These are phyloP conservation scores for Hypothenemus hampei DNA, from an alignment of 1,140 invertebrate genomes.

Conservation along the genomic window DNA sequence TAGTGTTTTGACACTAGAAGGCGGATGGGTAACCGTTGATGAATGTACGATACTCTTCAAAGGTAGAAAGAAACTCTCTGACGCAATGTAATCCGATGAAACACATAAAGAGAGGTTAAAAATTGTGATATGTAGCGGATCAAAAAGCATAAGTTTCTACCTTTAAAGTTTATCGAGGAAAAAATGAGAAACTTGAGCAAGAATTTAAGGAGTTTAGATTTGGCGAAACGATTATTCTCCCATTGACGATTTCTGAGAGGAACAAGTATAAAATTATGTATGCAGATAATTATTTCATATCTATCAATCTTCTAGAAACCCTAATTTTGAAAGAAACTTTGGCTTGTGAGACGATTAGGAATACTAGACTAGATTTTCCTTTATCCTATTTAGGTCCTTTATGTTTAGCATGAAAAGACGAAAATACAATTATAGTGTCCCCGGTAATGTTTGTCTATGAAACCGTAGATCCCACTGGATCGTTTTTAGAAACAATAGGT, in stretches of 20 bases:
- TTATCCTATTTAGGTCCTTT: neutral
- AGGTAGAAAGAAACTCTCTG: constrained; percentile 40
- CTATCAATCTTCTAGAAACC: neutral
- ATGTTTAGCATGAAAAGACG: neutral
- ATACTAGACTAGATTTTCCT: neutral
- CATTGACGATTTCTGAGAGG: neutral
- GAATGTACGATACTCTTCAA: constrained; percentile 33
- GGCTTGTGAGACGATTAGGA: neutral
- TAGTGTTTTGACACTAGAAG: constrained; percentile 3
- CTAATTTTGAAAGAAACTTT: neutral
- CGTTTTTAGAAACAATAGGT: constrained; percentile 37
- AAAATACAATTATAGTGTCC: constrained; percentile 37
- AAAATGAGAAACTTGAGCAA: too few relatives aligned
- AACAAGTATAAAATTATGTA: neutral
- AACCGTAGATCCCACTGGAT: constrained; percentile 43
- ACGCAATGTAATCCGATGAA: constrained; percentile 49
- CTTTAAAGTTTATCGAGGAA: too few relatives aligned
- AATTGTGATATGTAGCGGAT: constrained; percentile 38
- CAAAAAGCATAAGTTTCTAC: too few relatives aligned
- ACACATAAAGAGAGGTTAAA: constrained; percentile 49
- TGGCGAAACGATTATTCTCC: too few relatives aligned
- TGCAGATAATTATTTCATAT: too few relatives aligned
- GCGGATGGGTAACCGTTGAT: constrained; percentile 13
- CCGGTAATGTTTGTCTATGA: constrained; percentile 39
- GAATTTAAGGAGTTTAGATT: too few relatives aligned